These are phyloP conservation scores for Mythimna pallens DNA, from an alignment of 2,888 invertebrate species.

Conservation along the genomic window DNA sequence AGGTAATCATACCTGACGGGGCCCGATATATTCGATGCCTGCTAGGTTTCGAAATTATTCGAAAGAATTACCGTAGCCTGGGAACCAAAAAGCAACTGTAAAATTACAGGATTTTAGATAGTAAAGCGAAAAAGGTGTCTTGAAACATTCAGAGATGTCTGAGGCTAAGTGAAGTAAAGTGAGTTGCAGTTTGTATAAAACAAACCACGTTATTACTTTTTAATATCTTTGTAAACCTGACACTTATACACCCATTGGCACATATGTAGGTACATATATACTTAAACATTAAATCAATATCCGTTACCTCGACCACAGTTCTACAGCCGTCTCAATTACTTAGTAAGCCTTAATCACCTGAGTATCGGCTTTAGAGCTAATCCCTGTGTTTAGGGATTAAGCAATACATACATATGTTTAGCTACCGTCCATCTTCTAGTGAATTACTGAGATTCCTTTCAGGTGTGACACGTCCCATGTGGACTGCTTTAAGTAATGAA, in stretches of 20 bases:
- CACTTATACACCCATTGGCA: slow-evolving; percentile 4
- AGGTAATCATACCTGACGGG: too few species aligned
- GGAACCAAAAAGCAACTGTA: too few species aligned
- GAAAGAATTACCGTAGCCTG: too few species aligned
- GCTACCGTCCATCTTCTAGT: slow-evolving; percentile 21
- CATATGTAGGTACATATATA: background rate
- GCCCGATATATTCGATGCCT: too few species aligned
- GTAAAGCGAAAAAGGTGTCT: too few species aligned
- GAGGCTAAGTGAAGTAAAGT: too few species aligned
- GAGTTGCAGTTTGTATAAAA: background rate
- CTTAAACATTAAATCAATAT: slow-evolving; percentile 31
- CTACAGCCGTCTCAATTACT: slow-evolving; percentile 42
- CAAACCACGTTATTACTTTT: background rate
- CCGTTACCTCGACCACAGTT: background rate
- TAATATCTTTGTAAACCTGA: background rate
- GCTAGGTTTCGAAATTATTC: too few species aligned
- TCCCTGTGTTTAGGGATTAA: slow-evolving; percentile 36
- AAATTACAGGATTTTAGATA: too few species aligned
- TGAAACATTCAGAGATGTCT: too few species aligned
- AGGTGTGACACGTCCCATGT: slow-evolving; percentile 24
- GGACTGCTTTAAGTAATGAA: background rate
- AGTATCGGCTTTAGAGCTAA: slow-evolving; percentile 43
- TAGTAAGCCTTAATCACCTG: slow-evolving; percentile 50
- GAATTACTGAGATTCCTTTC: slow-evolving; percentile 39
- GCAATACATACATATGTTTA: slow-evolving; percentile 30